Base-by-base conservation (phyloP, 2,888 invertebrate species). In the Drosophila subquinaria region DNA sequence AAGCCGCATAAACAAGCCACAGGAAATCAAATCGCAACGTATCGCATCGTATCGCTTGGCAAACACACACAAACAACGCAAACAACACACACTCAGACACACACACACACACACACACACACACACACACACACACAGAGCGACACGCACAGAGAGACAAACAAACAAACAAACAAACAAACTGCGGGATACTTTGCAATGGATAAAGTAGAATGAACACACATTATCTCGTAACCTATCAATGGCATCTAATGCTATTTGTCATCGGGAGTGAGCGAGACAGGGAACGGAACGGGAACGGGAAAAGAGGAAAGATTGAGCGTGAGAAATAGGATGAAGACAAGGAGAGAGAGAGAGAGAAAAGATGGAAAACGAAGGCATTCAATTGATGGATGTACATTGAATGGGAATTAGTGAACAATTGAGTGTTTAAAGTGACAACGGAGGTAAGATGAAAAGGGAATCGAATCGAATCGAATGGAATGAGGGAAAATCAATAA, bases 1-100 rank as follows among this genome's bases (percentile, higher is more conserved):
- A 59, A 59, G 20, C 38, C 56, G 35, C 66, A 67, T 69, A 64
- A 76, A 69, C 60, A 64, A 73, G 65, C 67, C 50, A 38, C 60
- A 59, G 69, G 72, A 74, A 74, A 76, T 73, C 80, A 76, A 76
- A 78, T 77, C 71, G 52, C 69, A 74, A 65, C 56, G 66, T 50
- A 73, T 57, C 23, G 60, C 60, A 53, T 20, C 13, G 5, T 36
- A 47, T 17, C 40, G 61, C 52, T 62, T 47, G 56, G 50, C 60
- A 62, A 62, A 65, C 69, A 56, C 60, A 71, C 43, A 47, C 60
- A 48, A 59, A 36, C 64, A 75, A 48, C 62, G 48, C 57, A 57
- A 59, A 65, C 67, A 59, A 64, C 17, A 42, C 56, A 56, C 30
- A 60, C 55, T 4, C 2, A 3, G 20, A 65, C 65, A 53, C 57